phyloP scores from a whole-genome alignment of 2,888 invertebrate genomes.

The Frankliniella intonsa region DNA sequence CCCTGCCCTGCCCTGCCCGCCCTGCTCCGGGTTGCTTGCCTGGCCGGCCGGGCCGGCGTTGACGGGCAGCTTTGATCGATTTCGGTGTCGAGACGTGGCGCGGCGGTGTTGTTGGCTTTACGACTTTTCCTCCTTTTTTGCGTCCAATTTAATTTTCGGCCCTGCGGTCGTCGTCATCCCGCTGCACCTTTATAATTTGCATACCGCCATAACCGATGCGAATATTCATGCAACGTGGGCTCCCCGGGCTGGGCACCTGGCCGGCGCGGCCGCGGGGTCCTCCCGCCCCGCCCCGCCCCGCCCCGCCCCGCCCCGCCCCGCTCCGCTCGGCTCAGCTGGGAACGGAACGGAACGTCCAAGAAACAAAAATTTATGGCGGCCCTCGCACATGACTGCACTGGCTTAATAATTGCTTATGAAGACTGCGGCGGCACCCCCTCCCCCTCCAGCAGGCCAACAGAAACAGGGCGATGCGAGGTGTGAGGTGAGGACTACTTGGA shows the following conservation, averaged over 20 bases:
- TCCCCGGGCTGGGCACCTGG: not conserved
- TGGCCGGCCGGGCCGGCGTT: no score
- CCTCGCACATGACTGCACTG: no score
- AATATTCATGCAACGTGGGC: slow-evolving; percentile 15
- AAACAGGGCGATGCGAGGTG: no score
- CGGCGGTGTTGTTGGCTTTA: not conserved
- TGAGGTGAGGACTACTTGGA: no score
- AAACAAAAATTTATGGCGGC: slow-evolving; percentile 2
- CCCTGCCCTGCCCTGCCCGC: no score
- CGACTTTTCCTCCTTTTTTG: not conserved
- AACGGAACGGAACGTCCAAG: not conserved
- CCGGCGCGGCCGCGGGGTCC: not conserved
- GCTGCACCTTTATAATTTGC: not conserved
- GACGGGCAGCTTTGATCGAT: not conserved
- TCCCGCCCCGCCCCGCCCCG: not conserved
- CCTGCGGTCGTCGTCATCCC: not conserved
- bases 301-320: no score
- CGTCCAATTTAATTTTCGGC: not conserved
- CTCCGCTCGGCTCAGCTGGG: not conserved
- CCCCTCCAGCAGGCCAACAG: no score
- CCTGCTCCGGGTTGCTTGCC: no score
- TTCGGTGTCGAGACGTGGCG: not conserved
- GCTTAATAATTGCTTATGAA: no score
- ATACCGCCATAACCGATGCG: slow-evolving; percentile 18
- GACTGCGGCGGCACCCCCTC: no score